Percentiles rank a stretch among this genome's conserved stretches.
Conservation (phyloP, 2,797 vertebrate genomes). For the Thripadectes ignobilis region DNA sequence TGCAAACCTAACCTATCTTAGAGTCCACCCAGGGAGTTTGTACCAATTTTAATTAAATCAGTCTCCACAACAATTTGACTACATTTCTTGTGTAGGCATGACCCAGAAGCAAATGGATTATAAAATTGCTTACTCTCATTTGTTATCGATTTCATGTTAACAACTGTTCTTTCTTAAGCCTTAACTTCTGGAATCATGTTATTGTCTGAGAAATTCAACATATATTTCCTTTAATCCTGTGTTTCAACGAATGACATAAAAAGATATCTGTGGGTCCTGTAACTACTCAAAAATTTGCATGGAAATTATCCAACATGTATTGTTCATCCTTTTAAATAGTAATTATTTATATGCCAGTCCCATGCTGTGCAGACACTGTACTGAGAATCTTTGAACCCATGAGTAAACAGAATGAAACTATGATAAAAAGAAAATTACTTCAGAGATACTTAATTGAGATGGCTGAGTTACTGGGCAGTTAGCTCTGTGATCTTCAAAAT, state of each 20-base stretch:
- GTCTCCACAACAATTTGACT: slow-evolving; percentile 5
- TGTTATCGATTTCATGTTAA: slow-evolving; percentile 18
- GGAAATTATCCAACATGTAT: neutral
- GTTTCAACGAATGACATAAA: neutral
- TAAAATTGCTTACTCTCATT: neutral
- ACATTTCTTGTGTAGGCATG: neutral
- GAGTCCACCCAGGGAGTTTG: neutral
- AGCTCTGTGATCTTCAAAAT: neutral
- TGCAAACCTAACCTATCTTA: neutral
- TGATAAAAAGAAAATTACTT: neutral
- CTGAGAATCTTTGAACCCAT: neutral
- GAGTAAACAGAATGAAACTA: neutral
- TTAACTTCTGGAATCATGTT: neutral
- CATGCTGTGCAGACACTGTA: neutral
- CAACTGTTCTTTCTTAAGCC: neutral
- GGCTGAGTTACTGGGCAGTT: neutral
- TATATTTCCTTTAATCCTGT: neutral
- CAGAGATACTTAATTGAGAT: neutral
- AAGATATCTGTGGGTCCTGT: neutral
- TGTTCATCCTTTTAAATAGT: neutral
- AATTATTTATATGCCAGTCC: neutral
- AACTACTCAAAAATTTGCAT: neutral
- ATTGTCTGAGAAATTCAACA: neutral
- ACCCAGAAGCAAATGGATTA: slow-evolving; percentile 21
- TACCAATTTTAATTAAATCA: slow-evolving; percentile 44